phyloP scores from a whole-genome alignment of 23 tunicate species.

The Corella eumyota region DNA sequence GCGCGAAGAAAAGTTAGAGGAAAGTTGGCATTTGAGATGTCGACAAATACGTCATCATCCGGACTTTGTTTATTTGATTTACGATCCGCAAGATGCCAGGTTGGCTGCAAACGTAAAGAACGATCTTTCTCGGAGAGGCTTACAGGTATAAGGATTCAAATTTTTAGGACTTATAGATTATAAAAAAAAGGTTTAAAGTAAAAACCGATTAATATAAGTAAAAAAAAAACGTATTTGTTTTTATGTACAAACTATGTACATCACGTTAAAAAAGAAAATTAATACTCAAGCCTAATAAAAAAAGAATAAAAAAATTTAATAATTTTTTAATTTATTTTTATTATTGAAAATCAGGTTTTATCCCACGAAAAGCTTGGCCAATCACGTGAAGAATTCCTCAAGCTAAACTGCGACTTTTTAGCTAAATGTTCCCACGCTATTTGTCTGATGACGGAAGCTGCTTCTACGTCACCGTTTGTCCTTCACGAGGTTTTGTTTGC shows the following conservation, averaged over 20 bases:
- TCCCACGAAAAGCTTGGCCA: slow-evolving; percentile 64
- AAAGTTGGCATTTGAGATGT: slow-evolving; percentile 57
- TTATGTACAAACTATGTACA: no score
- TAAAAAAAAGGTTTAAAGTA: no score
- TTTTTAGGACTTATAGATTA: no score
- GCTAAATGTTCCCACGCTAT: slow-evolving; percentile 53
- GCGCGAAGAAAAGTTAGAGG: slow-evolving; percentile 20
- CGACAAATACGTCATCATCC: slow-evolving; percentile 16
- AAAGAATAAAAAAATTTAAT: no score
- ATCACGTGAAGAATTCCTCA: slow-evolving; percentile 50
- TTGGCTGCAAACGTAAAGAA: slow-evolving; percentile 33
- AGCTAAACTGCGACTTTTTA: slow-evolving; percentile 28
- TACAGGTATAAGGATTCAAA: slow-evolving; percentile 20
- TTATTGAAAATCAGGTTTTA: no score
- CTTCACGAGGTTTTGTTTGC: slow-evolving; percentile 52
- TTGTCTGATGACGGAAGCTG: slow-evolving; percentile 49
- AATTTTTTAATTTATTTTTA: no score
- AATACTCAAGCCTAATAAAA: no score
- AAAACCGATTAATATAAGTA: no score
- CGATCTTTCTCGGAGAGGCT: slow-evolving; percentile 25
- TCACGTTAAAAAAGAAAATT: no score
- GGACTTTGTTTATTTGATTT: slow-evolving; percentile 44
- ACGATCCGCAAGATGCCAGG: slow-evolving; percentile 63
- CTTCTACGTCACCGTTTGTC: slow-evolving; percentile 58
- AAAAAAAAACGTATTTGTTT: no score